Conservation (phyloP, 2,113 vertebrate genomes). For the Progne subis region DNA sequence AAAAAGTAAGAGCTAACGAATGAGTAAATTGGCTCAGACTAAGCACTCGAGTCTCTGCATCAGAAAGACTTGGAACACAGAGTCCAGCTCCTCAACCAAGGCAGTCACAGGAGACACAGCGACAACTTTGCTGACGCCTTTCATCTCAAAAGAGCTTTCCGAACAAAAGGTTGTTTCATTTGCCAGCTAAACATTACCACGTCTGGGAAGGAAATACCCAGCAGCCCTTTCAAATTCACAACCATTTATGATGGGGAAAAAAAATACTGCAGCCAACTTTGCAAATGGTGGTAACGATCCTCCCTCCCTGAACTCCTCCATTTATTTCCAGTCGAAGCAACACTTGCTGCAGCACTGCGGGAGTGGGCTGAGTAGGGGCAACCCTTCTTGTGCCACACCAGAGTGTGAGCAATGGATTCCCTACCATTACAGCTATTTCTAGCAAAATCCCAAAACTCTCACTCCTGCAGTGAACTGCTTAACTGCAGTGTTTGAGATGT, state of each 20-base stretch:
- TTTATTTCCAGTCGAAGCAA: not conserved
- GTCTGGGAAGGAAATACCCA: not conserved
- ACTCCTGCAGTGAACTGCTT: not conserved
- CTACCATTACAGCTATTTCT: not conserved
- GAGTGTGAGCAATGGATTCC: not conserved
- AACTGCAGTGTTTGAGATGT: not conserved
- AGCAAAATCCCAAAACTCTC: not conserved
- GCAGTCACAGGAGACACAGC: not conserved
- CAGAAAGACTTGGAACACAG: not conserved
- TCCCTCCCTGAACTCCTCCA: not conserved
- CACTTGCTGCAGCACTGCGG: not conserved
- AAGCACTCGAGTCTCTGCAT: not conserved
- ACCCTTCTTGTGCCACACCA: not conserved
- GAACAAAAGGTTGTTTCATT: slow-evolving; percentile 31
- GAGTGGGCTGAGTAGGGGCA: not conserved
- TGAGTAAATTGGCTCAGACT: slow-evolving; percentile 51
- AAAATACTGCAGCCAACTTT: not conserved
- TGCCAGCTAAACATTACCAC: slow-evolving; percentile 1
- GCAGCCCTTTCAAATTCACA: slow-evolving; percentile 24
- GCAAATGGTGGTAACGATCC: not conserved
- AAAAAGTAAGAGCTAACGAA: slow-evolving; percentile 55
- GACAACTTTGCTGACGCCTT: slow-evolving; percentile 20
- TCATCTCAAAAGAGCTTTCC: not conserved
- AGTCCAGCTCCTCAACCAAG: slow-evolving; percentile 20
- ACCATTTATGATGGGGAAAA: slow-evolving; percentile 12